Percentiles rank a stretch among this genome's conserved stretches.
phyloP scores from a whole-genome alignment of 2,113 vertebrate species.

The Jaculus jaculus region DNA sequence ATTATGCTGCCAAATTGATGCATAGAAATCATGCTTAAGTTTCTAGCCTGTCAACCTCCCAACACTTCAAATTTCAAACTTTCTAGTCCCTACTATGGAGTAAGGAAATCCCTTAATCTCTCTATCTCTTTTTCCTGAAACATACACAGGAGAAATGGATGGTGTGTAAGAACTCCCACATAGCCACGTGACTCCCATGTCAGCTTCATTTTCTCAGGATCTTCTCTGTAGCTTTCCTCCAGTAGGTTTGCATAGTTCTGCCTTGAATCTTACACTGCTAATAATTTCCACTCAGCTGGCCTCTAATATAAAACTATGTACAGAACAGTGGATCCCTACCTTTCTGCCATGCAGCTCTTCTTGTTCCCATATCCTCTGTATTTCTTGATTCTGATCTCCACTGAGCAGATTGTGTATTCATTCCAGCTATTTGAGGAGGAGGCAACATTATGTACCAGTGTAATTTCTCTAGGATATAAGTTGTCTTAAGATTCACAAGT shows the following conservation, averaged over 20 bases:
- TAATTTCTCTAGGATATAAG: background rate
- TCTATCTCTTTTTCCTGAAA: background rate
- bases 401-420: background rate
- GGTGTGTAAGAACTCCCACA: background rate
- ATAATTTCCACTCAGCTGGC: background rate
- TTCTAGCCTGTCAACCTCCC: background rate
- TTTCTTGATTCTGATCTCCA: background rate
- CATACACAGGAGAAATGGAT: background rate
- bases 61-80: slow-evolving; percentile 33
- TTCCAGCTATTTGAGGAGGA: background rate
- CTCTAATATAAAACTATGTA: background rate
- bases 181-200: background rate
- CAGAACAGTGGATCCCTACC: background rate
- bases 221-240: background rate
- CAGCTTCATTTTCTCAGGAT: background rate
- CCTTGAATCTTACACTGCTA: background rate
- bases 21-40: background rate
- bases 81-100: background rate
- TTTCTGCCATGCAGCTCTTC: background rate
- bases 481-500: background rate
- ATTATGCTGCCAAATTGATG: too few species aligned
- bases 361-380: background rate
- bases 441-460: background rate
- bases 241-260: background rate
- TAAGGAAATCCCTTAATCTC: background rate